Base-by-base conservation (phyloP, 2,888 invertebrate species). In the Drosophila parthenogenetica region DNA sequence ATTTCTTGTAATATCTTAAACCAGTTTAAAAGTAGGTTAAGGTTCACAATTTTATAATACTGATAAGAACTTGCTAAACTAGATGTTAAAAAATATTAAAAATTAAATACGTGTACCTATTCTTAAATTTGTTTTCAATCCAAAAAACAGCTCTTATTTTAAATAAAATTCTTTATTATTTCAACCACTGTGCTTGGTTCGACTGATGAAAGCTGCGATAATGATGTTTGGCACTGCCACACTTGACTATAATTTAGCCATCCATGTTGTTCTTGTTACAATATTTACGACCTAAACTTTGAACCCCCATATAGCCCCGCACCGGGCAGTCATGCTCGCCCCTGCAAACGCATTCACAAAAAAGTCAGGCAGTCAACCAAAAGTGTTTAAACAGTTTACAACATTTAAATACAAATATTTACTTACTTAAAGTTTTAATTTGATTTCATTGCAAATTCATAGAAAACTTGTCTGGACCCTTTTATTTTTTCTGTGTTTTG, bases 381-480 rank as follows among this genome's bases (percentile, higher is more conserved):
- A 8, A 32, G 29, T 43, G 32, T 55, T 49, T 63, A 63, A 63
- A 35, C 64, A 51, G 50, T 45, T 59, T 10, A 45, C 43, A 64
- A 66, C 71, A 70, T 73, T 73, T 57, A 60, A 69, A 74, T 70
- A 70, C 70, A 79, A 77, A 77, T 75, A 77, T 77, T 77, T 77
- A 67, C 51, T 49, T 39, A 54, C 71, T 62, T 75, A 50, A 77
- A 77, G 77, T 77, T 77, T 77, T 77, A 77, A 77, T 79, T 77
- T 79, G 76, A 76, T 74, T 75, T 75, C 63, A 70, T 70, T 75
- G 75, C 60, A 64, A 73, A 75, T 73, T 60, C 60, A 61, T 57
- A 39, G 59, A 17, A 29, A 69, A 58, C 48, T 54, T 53, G 61
- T 53, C 45, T 45, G 54, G 11, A 16, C 29, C 48, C 8, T 57